Conservation (phyloP, 2,797 vertebrate genomes). For the Rhinella marina region DNA sequence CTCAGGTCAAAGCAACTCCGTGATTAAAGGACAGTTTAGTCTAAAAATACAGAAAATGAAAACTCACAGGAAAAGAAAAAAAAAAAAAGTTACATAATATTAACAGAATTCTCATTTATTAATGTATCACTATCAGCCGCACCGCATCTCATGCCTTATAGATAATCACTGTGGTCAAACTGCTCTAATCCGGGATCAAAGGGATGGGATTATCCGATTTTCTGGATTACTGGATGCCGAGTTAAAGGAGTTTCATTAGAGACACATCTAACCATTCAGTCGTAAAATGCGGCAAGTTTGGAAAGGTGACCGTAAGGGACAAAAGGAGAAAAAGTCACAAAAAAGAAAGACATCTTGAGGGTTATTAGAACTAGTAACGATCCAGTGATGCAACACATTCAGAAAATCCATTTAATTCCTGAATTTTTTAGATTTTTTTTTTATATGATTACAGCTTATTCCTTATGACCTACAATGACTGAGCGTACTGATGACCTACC, state of each 20-base stretch:
- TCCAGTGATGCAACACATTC: too few relatives aligned
- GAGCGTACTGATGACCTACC: too few relatives aligned
- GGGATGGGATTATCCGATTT: background rate
- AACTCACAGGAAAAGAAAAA: background rate
- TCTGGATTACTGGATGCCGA: background rate
- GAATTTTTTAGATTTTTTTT: too few relatives aligned
- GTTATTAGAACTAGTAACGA: too few relatives aligned
- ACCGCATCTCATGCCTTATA: background rate
- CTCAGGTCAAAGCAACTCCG: conserved; percentile 6
- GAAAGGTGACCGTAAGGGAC: background rate
- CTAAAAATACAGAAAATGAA: background rate
- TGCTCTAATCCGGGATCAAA: background rate
- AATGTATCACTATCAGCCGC: background rate
- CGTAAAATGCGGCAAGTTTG: background rate
- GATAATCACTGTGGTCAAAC: background rate
- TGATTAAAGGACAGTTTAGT: background rate
- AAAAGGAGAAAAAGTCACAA: too few relatives aligned
- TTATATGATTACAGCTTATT: too few relatives aligned
- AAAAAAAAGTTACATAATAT: too few relatives aligned
- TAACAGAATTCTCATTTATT: background rate
- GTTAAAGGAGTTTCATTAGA: background rate
- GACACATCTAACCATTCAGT: background rate
- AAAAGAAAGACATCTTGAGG: too few relatives aligned
- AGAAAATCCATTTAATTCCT: too few relatives aligned
- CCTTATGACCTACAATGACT: too few relatives aligned